Evolutionary conservation across 1,140 invertebrate genomes (phyloP), one percentile per base, ranked within the genome.

Genomic region (Augochlora pura): DNA sequence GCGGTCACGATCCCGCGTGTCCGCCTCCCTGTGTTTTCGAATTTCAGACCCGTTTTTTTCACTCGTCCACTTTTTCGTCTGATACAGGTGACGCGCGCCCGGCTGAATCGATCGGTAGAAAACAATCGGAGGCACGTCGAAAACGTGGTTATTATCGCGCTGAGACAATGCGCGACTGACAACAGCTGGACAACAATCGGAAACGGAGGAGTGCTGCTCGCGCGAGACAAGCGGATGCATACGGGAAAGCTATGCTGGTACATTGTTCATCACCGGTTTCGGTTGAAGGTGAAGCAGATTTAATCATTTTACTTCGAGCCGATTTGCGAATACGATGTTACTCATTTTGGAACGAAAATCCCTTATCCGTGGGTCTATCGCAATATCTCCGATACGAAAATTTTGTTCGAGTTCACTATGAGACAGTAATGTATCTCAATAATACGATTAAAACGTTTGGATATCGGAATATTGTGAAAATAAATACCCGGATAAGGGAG

Each of bases 171-270:
- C 57, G 14, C 4, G 27, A 12, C 27, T 60, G 63, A 39, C 18
- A 39, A 38, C n/a, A 59, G 12, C 25, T 21, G 25, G 32, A 18
- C 62, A 23, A 3, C 32, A 9, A 38, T 25, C n/a, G 18, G 32
- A 46, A 18, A 9, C 16, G 39, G 16, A 18, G 12, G 27, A 25
- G 54, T 12, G 52, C 38, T 52, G 39, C 23, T 67, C 18, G 57
- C 66, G 25, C 54, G 25, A 67, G 52, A 57, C 10, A 63, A 49
- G 39, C 77, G 63, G 27, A 79, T 74, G 77, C 74, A 60, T 5
- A 25, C 25, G n/a, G 10, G 27, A 63, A 49, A 74, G 60, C 71
- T 79, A 79, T 79, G 77, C 77, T 62, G 77, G 69, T 16, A 49
- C n/a, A 52, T 79, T 60, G 49, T 27, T 39, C 77, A 38, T 66